Evolutionary conservation across 30 jellyfish, hydroid and myxozoan species (phyloP), one percentile per base, ranked within the genome.

Genomic region (Turritopsis rubra): DNA sequence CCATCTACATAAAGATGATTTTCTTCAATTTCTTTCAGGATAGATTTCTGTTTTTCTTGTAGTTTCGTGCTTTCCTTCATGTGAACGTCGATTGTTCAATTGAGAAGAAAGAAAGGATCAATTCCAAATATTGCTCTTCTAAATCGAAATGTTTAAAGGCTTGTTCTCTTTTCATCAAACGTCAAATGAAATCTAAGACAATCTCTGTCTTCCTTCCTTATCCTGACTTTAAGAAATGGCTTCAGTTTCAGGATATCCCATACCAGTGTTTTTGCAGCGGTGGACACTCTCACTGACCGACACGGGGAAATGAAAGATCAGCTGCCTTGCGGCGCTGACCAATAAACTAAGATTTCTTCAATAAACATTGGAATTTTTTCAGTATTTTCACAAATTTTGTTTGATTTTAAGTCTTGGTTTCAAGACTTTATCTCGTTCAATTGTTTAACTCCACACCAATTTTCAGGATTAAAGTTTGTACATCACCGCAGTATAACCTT

Each of bases 1-100:
- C 81, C 96, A 41, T 88, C 96, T 13, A 88, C 89, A 83, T 88
- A 83, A 29, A 88, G 82, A n/a, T n/a, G n/a, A 52, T 87, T 79
- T 7, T 75, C 73, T 60, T 54, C 60, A 8, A 88, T 77, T 71
- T 83, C 89, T 19, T 29, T 83, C 3, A 83, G 66, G 30, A 68
- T 68, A 7, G 19, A 16, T n/a, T 24, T 26, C 0, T 21, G 16
- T 29, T 53, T 81, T 18, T 87, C 86, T 54, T 83, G 73, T 25
- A 18, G 68, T 25, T 72, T 82, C 74, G 79, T 85, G 7, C 7
- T 7, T n/a, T 70, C 60, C 54, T 78, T 80, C 25, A 89, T 30
- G 73, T 84, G 96, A 66, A 29, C 71, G 7, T 84, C 90, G 7
- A 79, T 71, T 52, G 93, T 80, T 66, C 87, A 87, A 17, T 84